Base-by-base conservation (phyloP, 2,113 vertebrate genomes). In the Leptobrachium ailaonicum region DNA sequence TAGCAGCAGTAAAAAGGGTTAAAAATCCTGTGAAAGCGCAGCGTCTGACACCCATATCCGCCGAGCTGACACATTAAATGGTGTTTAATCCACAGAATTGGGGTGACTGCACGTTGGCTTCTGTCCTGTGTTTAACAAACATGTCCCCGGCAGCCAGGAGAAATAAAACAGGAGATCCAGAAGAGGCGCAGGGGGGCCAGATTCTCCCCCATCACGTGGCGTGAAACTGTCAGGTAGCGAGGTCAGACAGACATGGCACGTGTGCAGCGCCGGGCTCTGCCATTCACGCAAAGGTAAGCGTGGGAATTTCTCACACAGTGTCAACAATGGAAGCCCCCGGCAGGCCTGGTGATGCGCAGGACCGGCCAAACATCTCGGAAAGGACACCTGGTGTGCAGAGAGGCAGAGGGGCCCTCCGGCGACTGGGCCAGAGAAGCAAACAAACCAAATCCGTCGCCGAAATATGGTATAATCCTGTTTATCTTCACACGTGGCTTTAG, bases 131-230 rank as follows among this genome's bases (percentile, higher is more conserved):
- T 85, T 84, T 86, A 83, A 79, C 78, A 83, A 86, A 82, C 54
- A 78, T 67, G n/a, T 14, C 73, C 58, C 75, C 82, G 82, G 76
- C 41, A 64, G 47, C 82, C 0, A 44, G 6, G 40, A 80, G 84
- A 87, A 83, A 86, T 56, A 85, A 87, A 72, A 9, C 85, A 86
- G 83, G 80, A 60, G 66, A 84, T 75, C 66, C 74, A 70, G 75
- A 82, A 82, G 71, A 0, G 71, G 70, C 5, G 3, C 83, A 69
- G 82, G 12, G 80, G 82, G 80, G n/a, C 2, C 50, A 53, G 11
- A 7, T 32, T 32, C 20, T 50, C 47, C 47, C 42, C 2, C 42
- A n/a, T 9, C 3, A 2, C 3, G 6, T 8, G 50, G 62, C 13
- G 70, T 42, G 71, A 73, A 64, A 60, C 40, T 50, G 71, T 58